These are phyloP conservation scores for Pomatorhinus ruficollis DNA, from an alignment of 2,113 vertebrate species.

Conservation along the genomic window DNA sequence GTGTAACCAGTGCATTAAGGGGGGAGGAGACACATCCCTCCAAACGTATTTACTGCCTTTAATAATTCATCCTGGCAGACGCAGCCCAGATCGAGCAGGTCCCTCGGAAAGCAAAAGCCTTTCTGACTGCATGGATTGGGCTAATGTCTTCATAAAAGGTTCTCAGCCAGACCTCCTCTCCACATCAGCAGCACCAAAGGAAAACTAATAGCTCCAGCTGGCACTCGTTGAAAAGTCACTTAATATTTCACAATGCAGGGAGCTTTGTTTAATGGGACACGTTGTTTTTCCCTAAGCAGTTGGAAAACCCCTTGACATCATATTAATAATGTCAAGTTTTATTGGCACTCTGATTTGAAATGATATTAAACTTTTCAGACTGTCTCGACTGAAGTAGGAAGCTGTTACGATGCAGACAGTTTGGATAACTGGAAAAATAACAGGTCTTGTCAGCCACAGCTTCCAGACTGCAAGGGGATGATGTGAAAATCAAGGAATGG, in stretches of 20 bases:
- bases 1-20: not conserved
- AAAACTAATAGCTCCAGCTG: conserved; percentile 73
- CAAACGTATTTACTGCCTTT: conserved; percentile 15
- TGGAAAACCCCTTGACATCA: conserved; percentile 72
- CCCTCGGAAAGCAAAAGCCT: conserved; percentile 40
- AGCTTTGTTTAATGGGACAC: conserved; percentile 73
- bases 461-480: not conserved
- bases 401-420: conserved; percentile 64
- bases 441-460: not conserved
- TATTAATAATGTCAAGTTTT: conserved; percentile 80
- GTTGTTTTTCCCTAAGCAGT: conserved; percentile 74
- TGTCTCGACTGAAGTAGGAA: conserved; percentile 67
- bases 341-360: conserved; percentile 77
- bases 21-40: not conserved
- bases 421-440: conserved; percentile 47
- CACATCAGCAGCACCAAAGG: conserved; percentile 44
- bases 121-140: not conserved
- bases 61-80: conserved; percentile 61
- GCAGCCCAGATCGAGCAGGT: not conserved
- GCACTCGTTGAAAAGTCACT: conserved; percentile 74
- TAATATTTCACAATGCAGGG: conserved; percentile 72
- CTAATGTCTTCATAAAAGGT: conserved; percentile 58
- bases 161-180: conserved; percentile 48
- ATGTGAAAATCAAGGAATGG: rapidly evolving
- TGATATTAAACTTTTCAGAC: conserved; percentile 79